Evolutionary conservation across 1,140 invertebrate genomes (phyloP), one percentile per base, ranked within the genome.

Genomic region (Sycobia sp.): DNA sequence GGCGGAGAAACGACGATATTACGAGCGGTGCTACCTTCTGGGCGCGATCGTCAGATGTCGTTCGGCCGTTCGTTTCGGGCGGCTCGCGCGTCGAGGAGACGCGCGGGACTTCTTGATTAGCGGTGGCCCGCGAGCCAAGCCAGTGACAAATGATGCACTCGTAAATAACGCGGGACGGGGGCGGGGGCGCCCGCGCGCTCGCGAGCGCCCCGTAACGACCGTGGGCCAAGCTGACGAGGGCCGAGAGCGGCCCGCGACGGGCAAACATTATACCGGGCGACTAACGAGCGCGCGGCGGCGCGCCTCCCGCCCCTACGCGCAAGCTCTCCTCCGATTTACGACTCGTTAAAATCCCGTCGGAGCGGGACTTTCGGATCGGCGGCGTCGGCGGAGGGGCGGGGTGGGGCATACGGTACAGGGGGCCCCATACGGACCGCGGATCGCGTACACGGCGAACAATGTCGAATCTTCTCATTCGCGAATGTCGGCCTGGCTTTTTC

Each of bases 141-240:
- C 9, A 54, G 58, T 54, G 59, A 62, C 59, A 62, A 62, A 62
- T 55, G 59, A 55, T 46, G 41, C 59, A 16, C 50, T 62, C 59
- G 59, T 62, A 62, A 62, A 62, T 62, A 62, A 54, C 36, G 34
- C 49, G 27, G 20, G 22, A 3, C 32, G 18, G 22, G 53, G 20
- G 14, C 14, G n/a, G 18, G 34, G 41, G 39, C 57, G 46, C 44
- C 46, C 23, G 39, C 2, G 25, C 27, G 14, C 39, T n/a, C 27
- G 25, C 13, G 54, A 32, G 39, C 39, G 7, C 14, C 23, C 32
- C n/a, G n/a, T n/a, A n/a, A n/a, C n/a, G n/a, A n/a, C n/a, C n/a
- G n/a, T n/a, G 27, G 20, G 29, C 49, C 20, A 13, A 23, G 3
- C 32, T 57, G n/a, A n/a, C n/a, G n/a, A n/a, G n/a, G n/a, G n/a